These are phyloP conservation scores for Cheumatopsyche charites DNA, from an alignment of 1,140 invertebrate genomes.

Conservation along the genomic window DNA sequence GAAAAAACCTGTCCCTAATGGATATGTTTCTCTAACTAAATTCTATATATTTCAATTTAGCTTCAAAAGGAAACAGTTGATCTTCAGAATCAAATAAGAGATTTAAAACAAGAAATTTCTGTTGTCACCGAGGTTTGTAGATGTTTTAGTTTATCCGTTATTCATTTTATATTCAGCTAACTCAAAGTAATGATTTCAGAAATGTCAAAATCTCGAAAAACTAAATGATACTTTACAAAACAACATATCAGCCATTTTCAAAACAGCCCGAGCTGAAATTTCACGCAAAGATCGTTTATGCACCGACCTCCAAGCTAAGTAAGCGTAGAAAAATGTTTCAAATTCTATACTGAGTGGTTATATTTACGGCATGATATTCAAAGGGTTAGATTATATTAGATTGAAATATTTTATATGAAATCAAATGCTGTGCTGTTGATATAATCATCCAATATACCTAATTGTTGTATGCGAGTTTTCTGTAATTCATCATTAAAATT, in stretches of 20 bases:
- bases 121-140: background rate
- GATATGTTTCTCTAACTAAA: no score
- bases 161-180: background rate
- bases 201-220: constrained; percentile 44
- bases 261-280: constrained; percentile 60
- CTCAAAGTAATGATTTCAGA: constrained; percentile 1
- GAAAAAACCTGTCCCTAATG: no score
- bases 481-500: no score
- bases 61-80: background rate
- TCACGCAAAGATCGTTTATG: constrained; percentile 57
- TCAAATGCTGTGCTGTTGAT: no score
- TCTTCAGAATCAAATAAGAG: background rate
- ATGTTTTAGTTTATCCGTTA: constrained; percentile 9
- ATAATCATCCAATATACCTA: no score
- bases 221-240: constrained; percentile 50
- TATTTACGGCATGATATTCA: no score
- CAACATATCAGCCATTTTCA: constrained; percentile 58
- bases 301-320: constrained; percentile 54
- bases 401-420: no score
- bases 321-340: constrained; percentile 18
- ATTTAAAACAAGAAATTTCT: background rate
- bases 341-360: no score
- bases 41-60: background rate
- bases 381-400: no score
- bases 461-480: no score